These are phyloP conservation scores for Coelinius sp. DNA, from an alignment of 2,888 invertebrate species.

Conservation along the genomic window DNA sequence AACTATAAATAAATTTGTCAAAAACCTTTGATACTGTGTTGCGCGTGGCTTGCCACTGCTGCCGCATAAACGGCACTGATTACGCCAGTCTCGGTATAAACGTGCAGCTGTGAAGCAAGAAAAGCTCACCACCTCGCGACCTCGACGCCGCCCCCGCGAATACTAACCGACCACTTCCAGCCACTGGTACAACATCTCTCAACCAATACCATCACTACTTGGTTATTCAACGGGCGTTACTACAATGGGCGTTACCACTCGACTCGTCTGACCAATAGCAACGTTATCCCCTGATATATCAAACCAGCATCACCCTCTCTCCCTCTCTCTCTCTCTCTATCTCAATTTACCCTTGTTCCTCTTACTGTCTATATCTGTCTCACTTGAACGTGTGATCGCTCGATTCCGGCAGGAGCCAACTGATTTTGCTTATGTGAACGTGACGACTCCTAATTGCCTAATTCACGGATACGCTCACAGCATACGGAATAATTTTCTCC, in stretches of 20 bases:
- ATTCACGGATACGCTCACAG: constrained; percentile 61
- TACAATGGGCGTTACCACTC: constrained; percentile 54
- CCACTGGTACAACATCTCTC: constrained; percentile 46
- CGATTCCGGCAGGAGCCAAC: constrained; percentile 28
- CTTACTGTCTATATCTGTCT: constrained; percentile 16
- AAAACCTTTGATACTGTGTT: constrained; percentile 47
- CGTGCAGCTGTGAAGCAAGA: constrained; percentile 57
- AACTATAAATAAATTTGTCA: neutral
- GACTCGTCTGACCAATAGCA: constrained; percentile 52
- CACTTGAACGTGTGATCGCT: constrained; percentile 21
- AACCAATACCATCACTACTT: constrained; percentile 57
- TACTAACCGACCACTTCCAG: constrained; percentile 60
- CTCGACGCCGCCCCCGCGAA: constrained; percentile 64
- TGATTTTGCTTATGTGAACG: constrained; percentile 56
- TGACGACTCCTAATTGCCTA: constrained; percentile 71
- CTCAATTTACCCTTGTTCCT: constrained; percentile 6
- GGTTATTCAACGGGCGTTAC: constrained; percentile 54
- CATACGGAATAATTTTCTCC: constrained; percentile 34
- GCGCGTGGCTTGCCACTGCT: constrained; percentile 66
- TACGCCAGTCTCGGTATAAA: constrained; percentile 57
- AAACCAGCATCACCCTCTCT: constrained; percentile 31
- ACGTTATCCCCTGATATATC: constrained; percentile 9
- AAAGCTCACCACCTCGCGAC: constrained; percentile 46
- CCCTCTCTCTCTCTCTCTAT: constrained; percentile 41
- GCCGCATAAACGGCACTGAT: constrained; percentile 71